Conservation (phyloP, 2,888 invertebrate species). For the Phaedon cochleariae region DNA sequence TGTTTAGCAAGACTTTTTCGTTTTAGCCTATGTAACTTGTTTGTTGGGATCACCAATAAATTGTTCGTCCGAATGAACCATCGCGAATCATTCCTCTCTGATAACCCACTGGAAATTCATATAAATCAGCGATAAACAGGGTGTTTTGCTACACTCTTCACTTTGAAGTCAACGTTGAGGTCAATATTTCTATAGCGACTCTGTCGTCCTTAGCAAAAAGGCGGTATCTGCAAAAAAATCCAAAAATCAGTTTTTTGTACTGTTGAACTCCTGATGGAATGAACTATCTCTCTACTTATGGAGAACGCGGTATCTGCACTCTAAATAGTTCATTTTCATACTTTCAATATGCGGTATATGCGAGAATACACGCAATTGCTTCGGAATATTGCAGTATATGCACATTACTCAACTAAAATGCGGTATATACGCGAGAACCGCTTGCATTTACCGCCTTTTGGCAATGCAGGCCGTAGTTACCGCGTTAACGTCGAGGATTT, state of each 20-base stretch:
- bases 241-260: neutral
- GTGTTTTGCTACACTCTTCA: too few species aligned
- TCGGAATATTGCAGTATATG: conserved; percentile 5
- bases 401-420: conserved; percentile 1
- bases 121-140: too few species aligned
- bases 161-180: too few species aligned
- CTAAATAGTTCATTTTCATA: neutral
- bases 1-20: too few species aligned
- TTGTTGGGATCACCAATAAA: too few species aligned
- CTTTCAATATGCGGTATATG: too few species aligned
- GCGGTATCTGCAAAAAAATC: conserved; percentile 2
- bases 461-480: neutral
- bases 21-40: too few species aligned
- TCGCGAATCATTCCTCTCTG: too few species aligned
- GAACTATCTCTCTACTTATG: neutral
- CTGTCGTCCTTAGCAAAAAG: too few species aligned
- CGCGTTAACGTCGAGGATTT: neutral
- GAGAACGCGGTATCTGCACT: conserved; percentile 6
- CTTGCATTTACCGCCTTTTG: conserved; percentile 6
- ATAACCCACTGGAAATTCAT: too few species aligned
- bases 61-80: too few species aligned
- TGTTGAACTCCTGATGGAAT: conserved; percentile 1
- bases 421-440: neutral
- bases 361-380: neutral
- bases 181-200: too few species aligned